These are phyloP conservation scores for Melanotaenia maccullochi DNA, from an alignment of 2,797 vertebrate genomes.

Conservation along the genomic window DNA sequence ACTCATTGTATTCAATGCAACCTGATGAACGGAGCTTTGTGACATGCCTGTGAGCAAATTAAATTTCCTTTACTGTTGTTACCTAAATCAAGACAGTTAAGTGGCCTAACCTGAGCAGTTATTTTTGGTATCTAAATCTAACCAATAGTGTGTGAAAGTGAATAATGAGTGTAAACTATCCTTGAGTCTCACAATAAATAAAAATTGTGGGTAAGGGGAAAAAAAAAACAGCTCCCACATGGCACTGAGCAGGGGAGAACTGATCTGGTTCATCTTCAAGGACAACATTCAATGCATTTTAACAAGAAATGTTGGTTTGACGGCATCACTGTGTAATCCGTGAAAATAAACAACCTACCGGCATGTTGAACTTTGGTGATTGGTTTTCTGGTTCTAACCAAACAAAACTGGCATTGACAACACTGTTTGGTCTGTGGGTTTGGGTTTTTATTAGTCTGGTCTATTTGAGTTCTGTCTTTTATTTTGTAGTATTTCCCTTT, in stretches of 20 bases:
- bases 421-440: too few relatives aligned
- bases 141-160: not conserved
- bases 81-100: not conserved
- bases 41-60: not conserved
- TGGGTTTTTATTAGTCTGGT: too few relatives aligned
- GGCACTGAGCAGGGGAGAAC: not conserved
- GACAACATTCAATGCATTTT: not conserved
- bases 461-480: too few relatives aligned
- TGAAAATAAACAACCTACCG: not conserved
- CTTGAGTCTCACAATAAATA: not conserved
- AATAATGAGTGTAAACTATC: not conserved
- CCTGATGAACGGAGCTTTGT: not conserved
- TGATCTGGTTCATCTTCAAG: not conserved
- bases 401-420: too few relatives aligned
- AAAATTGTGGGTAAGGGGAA: not conserved
- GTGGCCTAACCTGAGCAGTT: too few relatives aligned
- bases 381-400: too few relatives aligned
- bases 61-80: not conserved
- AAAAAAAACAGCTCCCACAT: not conserved
- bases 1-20: not conserved
- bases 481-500: too few relatives aligned
- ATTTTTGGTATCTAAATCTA: not conserved
- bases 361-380: too few relatives aligned
- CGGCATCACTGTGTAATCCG: not conserved
- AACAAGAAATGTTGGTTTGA: not conserved